phyloP scores from a whole-genome alignment of 2,113 vertebrate species.

The Glareola pratincola region DNA sequence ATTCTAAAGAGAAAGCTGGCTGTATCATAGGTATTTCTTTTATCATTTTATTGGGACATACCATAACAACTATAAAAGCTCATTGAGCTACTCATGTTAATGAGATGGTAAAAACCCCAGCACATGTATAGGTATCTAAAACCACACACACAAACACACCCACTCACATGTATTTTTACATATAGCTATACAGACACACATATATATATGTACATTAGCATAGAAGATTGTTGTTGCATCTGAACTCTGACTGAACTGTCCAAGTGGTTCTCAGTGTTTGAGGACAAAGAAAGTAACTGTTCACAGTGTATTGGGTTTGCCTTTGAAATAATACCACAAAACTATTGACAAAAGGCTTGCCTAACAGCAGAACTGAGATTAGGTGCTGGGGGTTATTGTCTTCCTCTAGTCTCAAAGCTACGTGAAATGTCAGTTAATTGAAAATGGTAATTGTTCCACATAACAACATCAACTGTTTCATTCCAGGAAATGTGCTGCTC shows the following conservation, averaged over 20 bases:
- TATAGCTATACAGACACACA: background rate
- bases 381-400: slow-evolving; percentile 67
- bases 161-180: background rate
- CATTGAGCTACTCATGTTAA: background rate
- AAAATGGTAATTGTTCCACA: slow-evolving; percentile 76
- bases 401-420: slow-evolving; percentile 65
- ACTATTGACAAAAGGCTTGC: slow-evolving; percentile 66
- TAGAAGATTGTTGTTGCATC: background rate
- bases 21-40: background rate
- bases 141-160: background rate
- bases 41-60: background rate
- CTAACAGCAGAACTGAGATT: slow-evolving; percentile 62
- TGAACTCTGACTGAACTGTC: slow-evolving; percentile 74
- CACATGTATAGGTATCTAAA: background rate
- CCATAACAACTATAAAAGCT: background rate
- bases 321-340: slow-evolving; percentile 61
- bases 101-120: background rate
- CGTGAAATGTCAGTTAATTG: slow-evolving; percentile 78
- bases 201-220: background rate
- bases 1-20: background rate
- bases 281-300: slow-evolving; percentile 65
- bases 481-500: slow-evolving; percentile 72
- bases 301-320: slow-evolving; percentile 56
- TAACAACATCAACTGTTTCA: slow-evolving; percentile 71
- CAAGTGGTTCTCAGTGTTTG: slow-evolving; percentile 8